These are phyloP conservation scores for Malurus leucopterus DNA, from an alignment of 2,797 vertebrate genomes.

Conservation along the genomic window DNA sequence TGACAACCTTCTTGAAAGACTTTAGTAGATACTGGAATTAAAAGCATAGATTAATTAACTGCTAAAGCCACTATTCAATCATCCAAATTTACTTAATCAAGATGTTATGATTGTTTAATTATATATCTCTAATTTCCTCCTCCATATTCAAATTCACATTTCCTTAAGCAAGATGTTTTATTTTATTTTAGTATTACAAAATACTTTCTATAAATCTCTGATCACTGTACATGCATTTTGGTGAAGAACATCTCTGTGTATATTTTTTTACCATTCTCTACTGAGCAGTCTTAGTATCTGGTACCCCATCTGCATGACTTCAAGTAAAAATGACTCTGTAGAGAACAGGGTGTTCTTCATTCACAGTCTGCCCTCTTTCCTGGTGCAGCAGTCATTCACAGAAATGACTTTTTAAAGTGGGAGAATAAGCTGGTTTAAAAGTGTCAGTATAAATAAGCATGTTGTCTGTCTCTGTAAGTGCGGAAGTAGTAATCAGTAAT, in stretches of 20 bases:
- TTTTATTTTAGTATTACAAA: neutral
- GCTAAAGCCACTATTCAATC: neutral
- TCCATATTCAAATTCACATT: neutral
- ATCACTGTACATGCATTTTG: neutral
- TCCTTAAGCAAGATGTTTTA: neutral
- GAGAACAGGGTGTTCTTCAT: neutral
- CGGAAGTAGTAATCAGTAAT: neutral
- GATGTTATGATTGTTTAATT: neutral
- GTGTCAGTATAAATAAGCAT: slow-evolving; percentile 35
- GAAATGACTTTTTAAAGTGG: slow-evolving; percentile 5
- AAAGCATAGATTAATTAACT: neutral
- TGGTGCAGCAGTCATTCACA: neutral
- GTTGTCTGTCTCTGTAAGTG: slow-evolving; percentile 13
- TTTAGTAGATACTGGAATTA: slow-evolving; percentile 7
- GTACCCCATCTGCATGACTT: neutral
- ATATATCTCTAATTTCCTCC: neutral
- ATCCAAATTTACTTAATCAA: neutral
- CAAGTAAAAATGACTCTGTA: neutral
- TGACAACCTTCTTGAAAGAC: neutral
- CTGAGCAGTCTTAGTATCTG: neutral
- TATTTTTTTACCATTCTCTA: neutral
- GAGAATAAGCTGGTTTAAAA: slow-evolving; percentile 16
- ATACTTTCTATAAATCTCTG: neutral
- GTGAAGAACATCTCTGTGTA: neutral
- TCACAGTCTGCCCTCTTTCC: neutral